Base-by-base conservation (phyloP, 2,797 vertebrate genomes). In the Pangasius sanitwongsei region DNA sequence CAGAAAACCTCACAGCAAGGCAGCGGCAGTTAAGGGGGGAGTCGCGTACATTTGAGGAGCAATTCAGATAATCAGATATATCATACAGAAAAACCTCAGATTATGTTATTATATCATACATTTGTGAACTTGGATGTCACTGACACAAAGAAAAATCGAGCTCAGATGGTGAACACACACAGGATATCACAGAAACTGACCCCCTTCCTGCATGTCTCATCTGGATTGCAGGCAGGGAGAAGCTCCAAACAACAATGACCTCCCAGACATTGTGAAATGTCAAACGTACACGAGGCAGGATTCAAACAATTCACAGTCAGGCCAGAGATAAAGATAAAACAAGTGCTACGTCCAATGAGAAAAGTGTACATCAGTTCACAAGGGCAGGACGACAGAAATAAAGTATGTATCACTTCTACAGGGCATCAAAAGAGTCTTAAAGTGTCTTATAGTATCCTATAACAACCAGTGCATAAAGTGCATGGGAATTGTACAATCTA, bases 131-230 rank as follows among this genome's bases (percentile, higher is more conserved):
- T 91, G 91, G 86, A 86, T 89, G 91, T 90, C 90, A 89, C 89
- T 86, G 89, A 85, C n/a, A 25, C 50, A 28, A 31, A 4, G 53
- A 57, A 31, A 57, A 25, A 67, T 44, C 6, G 78, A 89, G 88
- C 82, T 93, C 91, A 89, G 92, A 94, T 92, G 90, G 89, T 74
- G 15, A 92, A 91, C 81, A 65, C 81, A 83, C 37, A 89, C 87
- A 95, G 94, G 94, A 95, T 94, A 93, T 94, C 91, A 44, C 92
- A 93, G 88, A 94, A 94, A 94, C 93, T 31, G 89, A 93, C 90
- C 92, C 93, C 94, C 92, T 95, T 94, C 93, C 92, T 95, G 81
- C 81, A 48, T 92, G 92, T 94, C 93, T 96, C 95, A 96, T 95
- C 93, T 96, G 95, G 95, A 92, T 92, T 90, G 90, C 95, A 93